Evolutionary conservation across 53 echinoderm and acorn worm genomes (phyloP).

Genomic region (Zoroaster sp.): DNA sequence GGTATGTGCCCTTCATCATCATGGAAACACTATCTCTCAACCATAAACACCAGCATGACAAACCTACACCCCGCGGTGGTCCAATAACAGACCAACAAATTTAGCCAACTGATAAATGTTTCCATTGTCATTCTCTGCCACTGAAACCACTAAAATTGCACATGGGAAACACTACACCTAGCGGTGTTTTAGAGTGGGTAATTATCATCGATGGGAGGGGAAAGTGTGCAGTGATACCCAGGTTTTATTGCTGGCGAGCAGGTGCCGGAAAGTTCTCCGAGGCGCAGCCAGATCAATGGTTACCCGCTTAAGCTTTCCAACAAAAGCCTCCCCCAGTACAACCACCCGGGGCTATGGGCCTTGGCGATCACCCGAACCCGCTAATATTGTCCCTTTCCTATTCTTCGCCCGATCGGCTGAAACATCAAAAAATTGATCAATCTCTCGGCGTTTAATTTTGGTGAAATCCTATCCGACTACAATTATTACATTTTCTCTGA

Average conservation of each 20-base stretch:
- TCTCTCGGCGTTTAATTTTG: slow-evolving; percentile 59
- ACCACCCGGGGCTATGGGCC: slow-evolving; percentile 40
- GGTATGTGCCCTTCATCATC: not conserved
- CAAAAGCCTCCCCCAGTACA: not conserved
- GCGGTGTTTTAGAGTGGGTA: slow-evolving; percentile 49
- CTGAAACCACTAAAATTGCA: not conserved
- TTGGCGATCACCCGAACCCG: slow-evolving; percentile 21
- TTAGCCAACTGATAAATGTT: slow-evolving; percentile 48
- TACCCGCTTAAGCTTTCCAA: not conserved
- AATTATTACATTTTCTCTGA: slow-evolving; percentile 47
- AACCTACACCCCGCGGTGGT: slow-evolving; percentile 15
- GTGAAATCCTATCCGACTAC: slow-evolving; percentile 54
- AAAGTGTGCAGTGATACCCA: slow-evolving; percentile 42
- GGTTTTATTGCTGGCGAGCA: slow-evolving; percentile 47
- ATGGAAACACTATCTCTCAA: not conserved
- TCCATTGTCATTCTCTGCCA: slow-evolving; percentile 8
- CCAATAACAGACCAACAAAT: slow-evolving; percentile 50
- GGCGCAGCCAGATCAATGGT: slow-evolving; percentile 42
- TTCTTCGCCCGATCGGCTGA: slow-evolving; percentile 40
- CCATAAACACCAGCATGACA: not conserved
- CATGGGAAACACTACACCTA: slow-evolving; percentile 42
- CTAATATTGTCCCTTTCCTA: slow-evolving; percentile 35
- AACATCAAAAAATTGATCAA: slow-evolving; percentile 59
- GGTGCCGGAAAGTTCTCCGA: slow-evolving; percentile 38
- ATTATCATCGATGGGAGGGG: slow-evolving; percentile 55